Percentiles rank a stretch among this genome's conserved stretches.
phyloP scores from a whole-genome alignment of 2,888 invertebrate genomes.

The Phaonia tiefii region DNA sequence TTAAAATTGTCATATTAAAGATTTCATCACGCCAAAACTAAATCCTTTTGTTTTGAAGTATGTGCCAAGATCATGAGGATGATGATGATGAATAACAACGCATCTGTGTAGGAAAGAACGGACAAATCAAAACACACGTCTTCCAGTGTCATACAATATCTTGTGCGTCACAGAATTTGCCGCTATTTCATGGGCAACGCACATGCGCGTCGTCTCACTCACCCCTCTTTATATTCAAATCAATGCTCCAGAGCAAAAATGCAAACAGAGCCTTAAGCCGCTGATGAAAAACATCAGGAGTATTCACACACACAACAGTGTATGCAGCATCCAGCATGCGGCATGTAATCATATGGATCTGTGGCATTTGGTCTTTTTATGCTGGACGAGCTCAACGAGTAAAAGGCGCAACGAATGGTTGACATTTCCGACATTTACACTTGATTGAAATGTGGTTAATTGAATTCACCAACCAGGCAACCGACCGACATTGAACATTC shows the following conservation, averaged over 20 bases:
- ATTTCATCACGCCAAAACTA: too few species aligned
- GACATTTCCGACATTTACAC: constrained; percentile 72
- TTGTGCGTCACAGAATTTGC: constrained; percentile 47
- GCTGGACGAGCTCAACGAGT: constrained; percentile 49
- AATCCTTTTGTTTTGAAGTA: too few species aligned
- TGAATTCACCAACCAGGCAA: constrained; percentile 67
- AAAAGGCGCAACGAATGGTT: constrained; percentile 70
- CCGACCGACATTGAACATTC: constrained; percentile 46
- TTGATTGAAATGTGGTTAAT: constrained; percentile 73
- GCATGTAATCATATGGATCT: constrained; percentile 25
- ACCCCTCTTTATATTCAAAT: constrained; percentile 38
- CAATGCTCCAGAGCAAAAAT: constrained; percentile 24
- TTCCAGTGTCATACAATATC: constrained; percentile 56
- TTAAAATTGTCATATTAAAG: too few species aligned
- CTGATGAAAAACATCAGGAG: constrained; percentile 49
- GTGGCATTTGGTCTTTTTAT: constrained; percentile 62
- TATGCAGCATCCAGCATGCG: constrained; percentile 13
- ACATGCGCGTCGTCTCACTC: constrained; percentile 43
- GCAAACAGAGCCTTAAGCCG: too few species aligned
- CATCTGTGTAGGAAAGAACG: constrained; percentile 8
- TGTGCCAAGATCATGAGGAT: too few species aligned
- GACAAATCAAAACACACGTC: constrained; percentile 58
- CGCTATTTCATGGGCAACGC: constrained; percentile 48
- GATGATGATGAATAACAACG: constrained; percentile 33
- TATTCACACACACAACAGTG: not conserved